Base-by-base conservation (phyloP, 2,797 vertebrate genomes). In the Hipposideros larvatus region DNA sequence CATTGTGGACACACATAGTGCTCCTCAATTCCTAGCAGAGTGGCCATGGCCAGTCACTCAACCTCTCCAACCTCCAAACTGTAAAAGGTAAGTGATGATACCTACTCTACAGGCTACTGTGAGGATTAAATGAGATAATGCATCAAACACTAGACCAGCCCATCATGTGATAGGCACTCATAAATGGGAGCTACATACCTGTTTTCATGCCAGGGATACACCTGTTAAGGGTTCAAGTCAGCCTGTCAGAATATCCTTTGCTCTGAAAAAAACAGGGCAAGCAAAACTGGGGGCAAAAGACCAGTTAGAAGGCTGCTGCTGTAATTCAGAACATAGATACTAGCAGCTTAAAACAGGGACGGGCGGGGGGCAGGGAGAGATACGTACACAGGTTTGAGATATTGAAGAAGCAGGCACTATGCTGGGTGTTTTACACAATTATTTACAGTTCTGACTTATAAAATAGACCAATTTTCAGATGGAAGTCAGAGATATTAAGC, bases 391-490 rank as follows among this genome's bases (percentile, higher is more conserved):
- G 37, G 92, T 87, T 63, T 90, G 31, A 92, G 91, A 37, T 91
- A 73, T 55, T 86, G 91, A 63, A 70, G 78, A 84, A 16, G 48
- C 6, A 57, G 31, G 10, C 70, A 78, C 11, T 74, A 63, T n/a
- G 65, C 26, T 74, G 22, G 11, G 16, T 82, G 48, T 61, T 93
- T 74, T 91, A 68, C 37, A 53, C 48, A 89, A 88, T 65, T 84
- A 95, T 63, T 91, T 91, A 88, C 31, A 87, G 73, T 90, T 37
- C 71, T 63, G 70, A 94, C 43, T 41, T 93, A 68, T 21, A 89
- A 87, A 96, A 68, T 31, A 87, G 46, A 43, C 71, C 71, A 94
- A 46, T 71, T 96, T 91, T 84, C 61, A 65, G 84, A 95, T 82
- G 24, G 80, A 78, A 91, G 59, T 48, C 68, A 59, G 82, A 91